Percentiles rank a stretch among this genome's conserved stretches.
phyloP scores from a whole-genome alignment of 1,140 invertebrate genomes.

The Leptinotarsa defecta region DNA sequence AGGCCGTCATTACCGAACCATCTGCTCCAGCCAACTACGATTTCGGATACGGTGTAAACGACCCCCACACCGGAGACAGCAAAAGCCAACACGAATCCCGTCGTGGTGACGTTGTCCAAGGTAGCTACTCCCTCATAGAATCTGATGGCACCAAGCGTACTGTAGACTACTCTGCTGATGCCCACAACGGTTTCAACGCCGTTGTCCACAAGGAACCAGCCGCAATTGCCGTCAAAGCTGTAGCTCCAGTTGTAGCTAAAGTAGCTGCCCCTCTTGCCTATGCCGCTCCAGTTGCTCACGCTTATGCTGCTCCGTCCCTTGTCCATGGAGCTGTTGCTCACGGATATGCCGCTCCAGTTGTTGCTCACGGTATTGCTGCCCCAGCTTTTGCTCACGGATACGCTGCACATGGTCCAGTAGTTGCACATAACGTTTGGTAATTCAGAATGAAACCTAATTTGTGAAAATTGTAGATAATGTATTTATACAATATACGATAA shows the following conservation, averaged over 20 bases:
- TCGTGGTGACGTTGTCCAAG: conserved; percentile 48
- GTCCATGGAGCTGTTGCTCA: conserved; percentile 16
- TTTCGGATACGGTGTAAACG: conserved; percentile 48
- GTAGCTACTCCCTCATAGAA: conserved; percentile 67
- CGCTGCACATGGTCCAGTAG: background rate
- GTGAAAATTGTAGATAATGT: background rate
- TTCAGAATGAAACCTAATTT: background rate
- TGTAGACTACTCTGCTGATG: conserved; percentile 69
- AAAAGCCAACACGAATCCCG: conserved; percentile 44
- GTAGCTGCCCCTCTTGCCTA: conserved; percentile 35
- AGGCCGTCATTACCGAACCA: conserved; percentile 29
- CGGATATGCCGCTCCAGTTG: conserved; percentile 37
- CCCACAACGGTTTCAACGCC: conserved; percentile 64
- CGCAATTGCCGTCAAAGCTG: conserved; percentile 20
- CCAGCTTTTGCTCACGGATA: conserved; percentile 10
- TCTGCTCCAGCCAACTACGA: conserved; percentile 41
- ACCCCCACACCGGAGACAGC: conserved; percentile 58
- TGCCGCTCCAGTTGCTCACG: conserved; percentile 21
- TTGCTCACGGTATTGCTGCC: background rate
- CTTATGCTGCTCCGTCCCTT: conserved; percentile 7
- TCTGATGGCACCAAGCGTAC: conserved; percentile 66
- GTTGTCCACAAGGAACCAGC: conserved; percentile 47
- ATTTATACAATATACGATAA: too few species aligned
- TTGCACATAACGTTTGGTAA: conserved; percentile 1
- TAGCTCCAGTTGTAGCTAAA: conserved; percentile 22